Percentiles rank a stretch among this genome's conserved stretches.
phyloP scores from a whole-genome alignment of 2,888 invertebrate genomes.

The Theretra japonica region DNA sequence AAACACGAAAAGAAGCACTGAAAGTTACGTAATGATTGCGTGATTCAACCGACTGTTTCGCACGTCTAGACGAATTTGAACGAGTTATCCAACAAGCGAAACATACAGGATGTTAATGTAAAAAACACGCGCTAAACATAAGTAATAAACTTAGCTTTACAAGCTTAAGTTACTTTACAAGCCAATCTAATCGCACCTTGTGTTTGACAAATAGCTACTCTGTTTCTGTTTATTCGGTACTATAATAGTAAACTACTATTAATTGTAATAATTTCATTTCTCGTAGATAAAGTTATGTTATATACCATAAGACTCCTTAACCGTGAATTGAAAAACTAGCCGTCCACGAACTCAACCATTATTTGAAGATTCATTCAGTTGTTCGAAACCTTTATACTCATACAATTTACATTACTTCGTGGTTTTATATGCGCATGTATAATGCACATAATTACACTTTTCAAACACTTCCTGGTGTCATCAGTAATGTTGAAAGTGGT shows the following conservation, averaged over 20 bases:
- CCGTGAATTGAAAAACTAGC: not conserved
- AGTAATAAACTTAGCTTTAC: no score
- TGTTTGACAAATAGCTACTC: no score
- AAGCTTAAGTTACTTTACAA: no score
- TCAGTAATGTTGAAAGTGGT: not conserved
- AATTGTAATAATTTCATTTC: no score
- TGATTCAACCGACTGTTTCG: not conserved
- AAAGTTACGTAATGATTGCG: not conserved
- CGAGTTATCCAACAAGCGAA: not conserved
- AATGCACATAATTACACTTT: slow-evolving; percentile 1
- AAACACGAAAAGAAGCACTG: not conserved
- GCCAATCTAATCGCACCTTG: no score
- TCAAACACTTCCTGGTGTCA: not conserved
- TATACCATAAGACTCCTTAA: no score
- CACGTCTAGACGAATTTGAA: not conserved
- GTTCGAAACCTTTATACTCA: not conserved
- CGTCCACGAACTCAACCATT: not conserved
- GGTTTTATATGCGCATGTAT: not conserved
- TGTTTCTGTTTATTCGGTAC: no score
- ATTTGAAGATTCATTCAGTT: not conserved
- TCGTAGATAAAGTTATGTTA: no score
- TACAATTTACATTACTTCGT: not conserved
- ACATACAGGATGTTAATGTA: no score
- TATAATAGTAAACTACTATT: no score
- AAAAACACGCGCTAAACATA: no score